A percentile compares a stretch with the other conserved stretches of the same genome.
These are phyloP conservation scores for Hemiscyllium ocellatum DNA, from an alignment of 2,113 vertebrate genomes.

Conservation along the genomic window DNA sequence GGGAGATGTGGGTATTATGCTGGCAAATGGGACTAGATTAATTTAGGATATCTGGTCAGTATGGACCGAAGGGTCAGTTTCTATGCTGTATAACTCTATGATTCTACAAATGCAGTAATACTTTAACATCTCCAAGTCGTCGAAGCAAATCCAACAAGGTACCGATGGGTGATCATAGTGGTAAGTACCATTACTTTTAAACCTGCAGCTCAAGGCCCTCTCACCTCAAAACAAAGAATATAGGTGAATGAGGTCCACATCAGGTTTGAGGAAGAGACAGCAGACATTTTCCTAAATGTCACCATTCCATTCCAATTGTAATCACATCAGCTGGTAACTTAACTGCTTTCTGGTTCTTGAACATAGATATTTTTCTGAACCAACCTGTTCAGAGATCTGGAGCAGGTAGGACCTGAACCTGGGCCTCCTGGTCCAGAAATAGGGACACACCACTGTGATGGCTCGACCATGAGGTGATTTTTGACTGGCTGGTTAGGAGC, in stretches of 20 bases:
- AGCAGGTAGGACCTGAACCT: too few species aligned
- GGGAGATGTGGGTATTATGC: too few species aligned
- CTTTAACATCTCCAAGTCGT: background rate
- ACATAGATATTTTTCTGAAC: too few species aligned
- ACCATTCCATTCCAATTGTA: background rate
- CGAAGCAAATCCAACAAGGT: background rate
- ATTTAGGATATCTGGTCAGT: too few species aligned
- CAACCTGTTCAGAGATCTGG: too few species aligned
- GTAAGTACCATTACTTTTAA: background rate
- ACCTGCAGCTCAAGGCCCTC: background rate
- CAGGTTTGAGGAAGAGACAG: background rate
- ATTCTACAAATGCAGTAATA: background rate
- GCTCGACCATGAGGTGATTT: background rate
- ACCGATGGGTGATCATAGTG: background rate
- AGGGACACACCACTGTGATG: too few species aligned
- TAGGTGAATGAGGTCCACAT: background rate
- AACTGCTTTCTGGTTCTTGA: background rate
- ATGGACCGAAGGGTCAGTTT: too few species aligned
- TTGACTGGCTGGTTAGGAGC: background rate
- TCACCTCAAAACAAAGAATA: background rate
- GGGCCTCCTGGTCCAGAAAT: too few species aligned
- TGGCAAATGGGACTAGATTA: too few species aligned
- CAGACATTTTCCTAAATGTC: background rate
- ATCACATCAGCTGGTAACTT: background rate
- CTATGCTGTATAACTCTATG: too few species aligned